Base-by-base conservation (phyloP, 2,888 invertebrate species). In the Nezara viridula region DNA sequence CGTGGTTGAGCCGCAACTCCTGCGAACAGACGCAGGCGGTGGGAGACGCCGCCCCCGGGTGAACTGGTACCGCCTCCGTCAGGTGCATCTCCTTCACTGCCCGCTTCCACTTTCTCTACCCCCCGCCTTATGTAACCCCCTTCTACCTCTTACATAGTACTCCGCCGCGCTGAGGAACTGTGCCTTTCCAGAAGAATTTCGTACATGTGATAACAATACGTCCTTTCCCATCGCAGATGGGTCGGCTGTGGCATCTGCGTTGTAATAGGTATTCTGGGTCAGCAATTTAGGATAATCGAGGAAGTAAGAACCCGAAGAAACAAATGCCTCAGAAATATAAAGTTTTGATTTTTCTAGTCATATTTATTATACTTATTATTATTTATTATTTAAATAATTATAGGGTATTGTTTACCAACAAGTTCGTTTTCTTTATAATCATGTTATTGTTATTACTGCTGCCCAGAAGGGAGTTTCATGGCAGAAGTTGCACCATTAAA, bases 21-120 rank as follows among this genome's bases (percentile, higher is more conserved):
- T 88, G 88, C 24, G n/a, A 52, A 49, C 88, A 88, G 47, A 88
- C 88, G 49, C 88, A 88, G 40, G 88, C 88, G 10, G 60, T 32
- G 19, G 88, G 88, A 10, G 88, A 66, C 27, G 73, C 88, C 50
- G 86, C 27, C 86, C 90, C 44, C 90, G 88, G 44, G 85, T 81
- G 50, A 88, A 9, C n/a, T 44, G 89, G 90, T 88, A 44, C 49
- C 32, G 88, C 21, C 47, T 27, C 55, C 19, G 81, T 73, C 37
- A 77, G 88, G 87, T 88, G 50, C 86, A 87, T 44, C 85, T 10
- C 52, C 90, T 91, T 90, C n/a, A 86, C 86, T 85, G 21, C 52
- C 89, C 49, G 44, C 88, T 44, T 32, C 60, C 37, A 47, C 88
- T 55, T 47, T 66, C 88, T 55, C 88, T 66, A 24, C 77, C 88